Conservation (phyloP, 2,113 vertebrate species). For the Nycticorax nycticorax region DNA sequence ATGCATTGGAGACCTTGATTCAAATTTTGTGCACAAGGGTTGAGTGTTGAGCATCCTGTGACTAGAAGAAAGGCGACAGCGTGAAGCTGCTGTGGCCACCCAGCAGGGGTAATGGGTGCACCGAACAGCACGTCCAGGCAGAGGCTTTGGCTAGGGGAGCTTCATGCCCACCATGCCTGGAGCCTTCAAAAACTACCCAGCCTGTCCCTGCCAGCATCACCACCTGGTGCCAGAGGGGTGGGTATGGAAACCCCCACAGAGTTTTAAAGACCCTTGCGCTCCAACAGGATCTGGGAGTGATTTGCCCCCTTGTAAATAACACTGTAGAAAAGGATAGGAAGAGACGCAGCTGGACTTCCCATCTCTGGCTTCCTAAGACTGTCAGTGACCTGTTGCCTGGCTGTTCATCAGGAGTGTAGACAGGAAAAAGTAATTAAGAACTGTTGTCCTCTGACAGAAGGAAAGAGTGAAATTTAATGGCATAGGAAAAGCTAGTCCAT, state of each 20-base stretch:
- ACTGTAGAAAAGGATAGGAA: background rate
- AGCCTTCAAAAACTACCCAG: background rate
- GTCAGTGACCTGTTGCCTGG: background rate
- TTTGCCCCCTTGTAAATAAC: background rate
- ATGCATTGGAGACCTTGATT: background rate
- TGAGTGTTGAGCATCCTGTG: background rate
- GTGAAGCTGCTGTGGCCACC: background rate
- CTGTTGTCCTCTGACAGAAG: background rate
- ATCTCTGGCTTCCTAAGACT: background rate
- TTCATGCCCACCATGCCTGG: accelerated
- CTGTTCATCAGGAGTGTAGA: background rate
- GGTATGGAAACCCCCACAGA: accelerated
- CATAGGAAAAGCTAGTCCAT: background rate
- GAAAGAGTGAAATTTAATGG: background rate
- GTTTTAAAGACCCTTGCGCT: background rate
- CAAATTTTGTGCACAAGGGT: background rate
- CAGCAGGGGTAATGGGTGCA: background rate
- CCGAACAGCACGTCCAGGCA: accelerated
- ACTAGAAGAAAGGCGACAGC: background rate
- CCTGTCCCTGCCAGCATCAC: background rate
- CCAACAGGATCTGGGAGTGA: background rate
- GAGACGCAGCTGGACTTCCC: background rate
- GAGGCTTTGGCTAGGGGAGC: background rate
- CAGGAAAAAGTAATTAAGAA: background rate
- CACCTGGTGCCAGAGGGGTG: background rate